Percentiles rank a stretch among this genome's conserved stretches.
Conservation (phyloP, 2,113 vertebrate genomes). For the Macrotus californicus region DNA sequence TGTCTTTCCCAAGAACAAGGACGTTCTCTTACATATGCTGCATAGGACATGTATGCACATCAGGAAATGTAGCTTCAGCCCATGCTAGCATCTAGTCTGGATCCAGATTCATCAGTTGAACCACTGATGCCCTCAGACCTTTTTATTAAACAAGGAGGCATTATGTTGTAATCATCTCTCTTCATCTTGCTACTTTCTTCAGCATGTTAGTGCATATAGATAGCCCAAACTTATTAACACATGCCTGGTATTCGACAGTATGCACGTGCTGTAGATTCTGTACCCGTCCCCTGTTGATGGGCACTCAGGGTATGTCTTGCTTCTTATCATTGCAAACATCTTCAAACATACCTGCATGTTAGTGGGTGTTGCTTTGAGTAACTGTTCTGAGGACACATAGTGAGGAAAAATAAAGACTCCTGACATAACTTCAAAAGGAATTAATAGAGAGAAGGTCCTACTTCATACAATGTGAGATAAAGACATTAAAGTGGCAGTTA, state of each 20-base stretch:
- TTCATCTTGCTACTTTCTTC: not conserved
- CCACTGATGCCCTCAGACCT: not conserved
- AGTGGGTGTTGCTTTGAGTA: not conserved
- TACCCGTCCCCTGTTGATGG: not conserved
- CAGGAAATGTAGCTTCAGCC: not conserved
- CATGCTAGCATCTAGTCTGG: accelerated
- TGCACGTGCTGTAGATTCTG: accelerated
- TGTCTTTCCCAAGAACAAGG: not conserved
- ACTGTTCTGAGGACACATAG: not conserved
- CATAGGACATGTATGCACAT: not conserved
- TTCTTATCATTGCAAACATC: not conserved
- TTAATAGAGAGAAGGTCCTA: not conserved
- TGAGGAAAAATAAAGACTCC: not conserved
- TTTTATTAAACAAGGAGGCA: not conserved
- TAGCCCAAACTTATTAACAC: not conserved
- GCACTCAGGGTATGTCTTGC: not conserved
- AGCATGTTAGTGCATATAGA: not conserved
- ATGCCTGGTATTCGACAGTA: accelerated
- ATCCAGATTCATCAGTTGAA: not conserved
- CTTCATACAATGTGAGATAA: not conserved
- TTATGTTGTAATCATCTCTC: not conserved
- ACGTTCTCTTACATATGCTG: not conserved
- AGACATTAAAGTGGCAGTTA: not conserved
- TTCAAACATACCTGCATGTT: not conserved
- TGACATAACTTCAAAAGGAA: not conserved